These are phyloP conservation scores for Dicaeum eximium DNA, from an alignment of 2,113 vertebrate genomes.

Conservation along the genomic window DNA sequence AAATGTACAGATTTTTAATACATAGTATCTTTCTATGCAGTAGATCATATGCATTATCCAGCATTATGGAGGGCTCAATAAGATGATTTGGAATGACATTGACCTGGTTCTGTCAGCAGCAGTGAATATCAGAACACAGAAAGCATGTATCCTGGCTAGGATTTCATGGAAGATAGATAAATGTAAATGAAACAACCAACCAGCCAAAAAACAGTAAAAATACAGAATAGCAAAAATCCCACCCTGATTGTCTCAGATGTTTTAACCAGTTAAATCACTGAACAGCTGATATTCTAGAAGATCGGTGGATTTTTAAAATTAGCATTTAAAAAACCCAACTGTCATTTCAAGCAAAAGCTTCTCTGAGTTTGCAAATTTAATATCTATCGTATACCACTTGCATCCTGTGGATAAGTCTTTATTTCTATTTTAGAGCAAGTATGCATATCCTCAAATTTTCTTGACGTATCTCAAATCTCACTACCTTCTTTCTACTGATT, in stretches of 20 bases:
- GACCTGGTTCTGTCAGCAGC: constrained; percentile 51
- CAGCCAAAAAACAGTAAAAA: not conserved
- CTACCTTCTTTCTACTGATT: not conserved
- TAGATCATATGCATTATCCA: not conserved
- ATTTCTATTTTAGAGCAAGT: not conserved
- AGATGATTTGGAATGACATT: constrained; percentile 15
- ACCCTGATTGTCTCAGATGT: not conserved
- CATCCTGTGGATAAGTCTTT: not conserved
- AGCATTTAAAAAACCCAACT: not conserved
- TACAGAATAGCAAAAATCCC: not conserved
- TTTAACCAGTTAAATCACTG: not conserved
- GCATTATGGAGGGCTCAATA: not conserved
- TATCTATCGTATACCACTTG: not conserved
- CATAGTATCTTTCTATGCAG: not conserved
- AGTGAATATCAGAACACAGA: constrained; percentile 5
- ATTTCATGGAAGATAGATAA: not conserved
- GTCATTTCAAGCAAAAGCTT: not conserved
- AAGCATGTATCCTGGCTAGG: not conserved
- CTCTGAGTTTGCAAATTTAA: not conserved
- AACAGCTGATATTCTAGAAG: not conserved
- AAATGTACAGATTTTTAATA: not conserved
- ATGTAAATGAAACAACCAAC: not conserved
- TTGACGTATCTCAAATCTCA: not conserved
- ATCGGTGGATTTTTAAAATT: not conserved
- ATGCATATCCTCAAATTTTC: not conserved